Percentiles rank a stretch among this genome's conserved stretches.
Evolutionary conservation across 2,888 invertebrate genomes (phyloP).

Genomic region (Mycogona germanica): DNA sequence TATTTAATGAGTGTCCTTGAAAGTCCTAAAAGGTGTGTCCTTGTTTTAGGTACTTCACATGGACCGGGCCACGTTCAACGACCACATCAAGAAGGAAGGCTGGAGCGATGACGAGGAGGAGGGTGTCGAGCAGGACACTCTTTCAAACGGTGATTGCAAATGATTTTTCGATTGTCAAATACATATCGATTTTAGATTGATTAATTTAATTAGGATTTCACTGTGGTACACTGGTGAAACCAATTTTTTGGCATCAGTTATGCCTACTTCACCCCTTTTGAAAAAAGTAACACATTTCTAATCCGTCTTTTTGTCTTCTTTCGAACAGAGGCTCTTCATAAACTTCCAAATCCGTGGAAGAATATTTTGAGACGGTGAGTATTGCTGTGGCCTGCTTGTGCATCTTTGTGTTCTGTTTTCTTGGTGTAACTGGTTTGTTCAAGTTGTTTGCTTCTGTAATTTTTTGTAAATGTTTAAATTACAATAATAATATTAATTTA

Average conservation of each 20-base stretch:
- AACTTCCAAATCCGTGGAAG: not conserved
- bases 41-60: constrained; percentile 3
- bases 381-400: not conserved
- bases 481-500: not conserved
- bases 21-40: not conserved
- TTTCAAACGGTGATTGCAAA: not conserved
- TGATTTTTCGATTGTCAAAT: not conserved
- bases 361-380: not conserved
- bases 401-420: not conserved
- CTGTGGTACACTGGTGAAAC: not conserved
- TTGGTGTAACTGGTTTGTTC: no score
- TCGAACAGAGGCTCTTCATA: not conserved
- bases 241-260: no score
- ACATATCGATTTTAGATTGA: not conserved
- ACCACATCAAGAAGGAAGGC: not conserved
- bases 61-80: not conserved
- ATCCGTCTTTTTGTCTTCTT: not conserved
- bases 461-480: no score
- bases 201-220: not conserved
- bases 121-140: not conserved
- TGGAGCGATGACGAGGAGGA: constrained; percentile 11
- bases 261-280: no score
- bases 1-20: no score
- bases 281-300: no score
- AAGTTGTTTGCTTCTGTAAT: no score